These are phyloP conservation scores for Saccostrea echinata DNA, from an alignment of 1,140 invertebrate species.

Conservation along the genomic window DNA sequence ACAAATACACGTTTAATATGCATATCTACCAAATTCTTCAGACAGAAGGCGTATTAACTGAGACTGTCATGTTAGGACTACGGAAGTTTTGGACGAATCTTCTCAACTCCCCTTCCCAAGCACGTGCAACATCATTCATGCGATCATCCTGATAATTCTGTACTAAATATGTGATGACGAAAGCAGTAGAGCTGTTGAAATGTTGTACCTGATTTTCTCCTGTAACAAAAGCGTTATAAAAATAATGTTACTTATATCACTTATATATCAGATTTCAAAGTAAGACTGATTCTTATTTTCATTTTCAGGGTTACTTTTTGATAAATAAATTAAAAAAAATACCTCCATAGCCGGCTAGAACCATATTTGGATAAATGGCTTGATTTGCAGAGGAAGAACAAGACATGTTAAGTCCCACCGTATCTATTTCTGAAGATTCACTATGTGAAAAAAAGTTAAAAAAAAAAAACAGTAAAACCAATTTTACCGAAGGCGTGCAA, in stretches of 20 bases:
- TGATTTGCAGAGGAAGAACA: background rate
- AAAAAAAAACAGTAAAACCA: no score
- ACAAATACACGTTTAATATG: background rate
- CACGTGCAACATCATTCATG: conserved; percentile 31
- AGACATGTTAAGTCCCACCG: background rate
- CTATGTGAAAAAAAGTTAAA: no score
- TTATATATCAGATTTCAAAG: no score
- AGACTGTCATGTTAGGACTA: background rate
- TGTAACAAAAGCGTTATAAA: background rate
- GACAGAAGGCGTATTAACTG: background rate
- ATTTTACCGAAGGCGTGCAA: no score
- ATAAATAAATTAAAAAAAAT: background rate
- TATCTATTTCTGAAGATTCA: no score
- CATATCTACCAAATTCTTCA: background rate
- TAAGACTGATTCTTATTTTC: no score
- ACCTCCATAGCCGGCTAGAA: conserved; percentile 2
- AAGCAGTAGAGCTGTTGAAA: conserved; percentile 27
- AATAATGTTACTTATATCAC: background rate
- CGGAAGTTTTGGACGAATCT: background rate
- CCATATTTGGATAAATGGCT: background rate
- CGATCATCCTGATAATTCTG: conserved; percentile 36
- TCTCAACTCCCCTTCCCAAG: conserved; percentile 1
- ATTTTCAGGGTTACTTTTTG: no score
- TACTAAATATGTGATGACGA: conserved; percentile 2
- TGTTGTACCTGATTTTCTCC: background rate